Percentiles rank a stretch among this genome's conserved stretches.
Evolutionary conservation across 2,113 vertebrate genomes (phyloP).

Genomic region (Pithys albifrons): DNA sequence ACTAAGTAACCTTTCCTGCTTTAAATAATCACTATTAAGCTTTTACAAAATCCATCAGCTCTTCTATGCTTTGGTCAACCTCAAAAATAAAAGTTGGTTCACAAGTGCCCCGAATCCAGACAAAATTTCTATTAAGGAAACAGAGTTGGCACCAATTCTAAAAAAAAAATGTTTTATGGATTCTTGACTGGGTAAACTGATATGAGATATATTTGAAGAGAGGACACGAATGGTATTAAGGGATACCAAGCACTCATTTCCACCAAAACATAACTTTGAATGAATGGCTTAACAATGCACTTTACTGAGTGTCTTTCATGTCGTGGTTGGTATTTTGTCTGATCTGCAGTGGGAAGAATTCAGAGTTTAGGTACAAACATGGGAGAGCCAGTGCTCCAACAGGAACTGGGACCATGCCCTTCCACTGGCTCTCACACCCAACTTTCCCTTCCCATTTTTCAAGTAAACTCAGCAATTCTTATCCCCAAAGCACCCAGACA

Average conservation of each 20-base stretch:
- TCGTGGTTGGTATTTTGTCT: not conserved
- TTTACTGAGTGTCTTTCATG: not conserved
- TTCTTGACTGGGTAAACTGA: not conserved
- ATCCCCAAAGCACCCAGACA: not conserved
- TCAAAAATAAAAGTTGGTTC: not conserved
- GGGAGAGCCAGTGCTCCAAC: not conserved
- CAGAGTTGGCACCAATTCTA: not conserved
- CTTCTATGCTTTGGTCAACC: not conserved
- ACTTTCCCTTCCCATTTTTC: not conserved
- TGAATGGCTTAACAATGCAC: not conserved
- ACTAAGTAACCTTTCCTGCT: not conserved
- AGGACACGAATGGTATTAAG: not conserved
- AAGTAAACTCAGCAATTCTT: not conserved
- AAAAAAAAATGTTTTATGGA: not conserved
- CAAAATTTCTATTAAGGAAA: not conserved
- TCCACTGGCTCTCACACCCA: not conserved
- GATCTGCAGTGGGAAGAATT: not conserved
- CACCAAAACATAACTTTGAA: not conserved
- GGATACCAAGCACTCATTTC: not conserved
- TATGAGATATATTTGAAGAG: not conserved
- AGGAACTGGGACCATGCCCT: not conserved
- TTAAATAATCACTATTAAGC: not conserved
- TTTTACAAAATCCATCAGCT: not conserved
- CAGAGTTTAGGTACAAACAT: not conserved
- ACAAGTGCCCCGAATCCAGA: not conserved